phyloP scores from a whole-genome alignment of 2,888 invertebrate genomes.

The Hypsopygia costalis region DNA sequence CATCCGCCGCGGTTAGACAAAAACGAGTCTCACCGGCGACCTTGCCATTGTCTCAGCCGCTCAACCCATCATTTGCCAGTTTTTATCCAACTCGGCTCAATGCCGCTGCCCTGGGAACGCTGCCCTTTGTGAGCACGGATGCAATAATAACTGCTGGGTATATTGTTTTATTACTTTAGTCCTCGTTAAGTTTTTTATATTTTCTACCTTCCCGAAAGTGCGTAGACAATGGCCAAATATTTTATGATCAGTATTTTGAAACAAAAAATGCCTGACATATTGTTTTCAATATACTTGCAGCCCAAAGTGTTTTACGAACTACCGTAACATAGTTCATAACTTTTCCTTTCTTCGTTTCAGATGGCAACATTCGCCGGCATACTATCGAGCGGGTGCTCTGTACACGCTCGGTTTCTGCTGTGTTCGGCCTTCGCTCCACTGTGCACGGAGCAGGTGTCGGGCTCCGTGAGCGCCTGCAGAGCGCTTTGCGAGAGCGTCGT shows the following conservation, averaged over 20 bases:
- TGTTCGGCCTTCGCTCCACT: slow-evolving; percentile 95
- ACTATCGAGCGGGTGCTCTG: slow-evolving; percentile 89
- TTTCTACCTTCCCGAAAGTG: too few species aligned
- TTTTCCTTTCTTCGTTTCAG: slow-evolving; percentile 75
- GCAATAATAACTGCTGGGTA: neutral
- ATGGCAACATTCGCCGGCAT: slow-evolving; percentile 85
- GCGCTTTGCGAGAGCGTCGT: slow-evolving; percentile 90
- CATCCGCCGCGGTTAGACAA: slow-evolving; percentile 37
- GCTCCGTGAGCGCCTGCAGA: slow-evolving; percentile 92
- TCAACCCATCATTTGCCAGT: slow-evolving; percentile 18
- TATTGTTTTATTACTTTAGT: too few species aligned
- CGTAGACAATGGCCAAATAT: too few species aligned
- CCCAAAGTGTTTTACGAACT: too few species aligned
- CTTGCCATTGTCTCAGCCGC: slow-evolving; percentile 48
- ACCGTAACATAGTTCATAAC: too few species aligned
- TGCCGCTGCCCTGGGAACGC: slow-evolving; percentile 15
- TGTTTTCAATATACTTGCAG: too few species aligned
- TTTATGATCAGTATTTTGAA: too few species aligned
- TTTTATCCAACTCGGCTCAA: slow-evolving; percentile 11
- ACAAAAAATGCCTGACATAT: too few species aligned
- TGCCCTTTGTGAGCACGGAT: slow-evolving; percentile 11
- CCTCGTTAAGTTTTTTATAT: too few species aligned
- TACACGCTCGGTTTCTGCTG: slow-evolving; percentile 90
- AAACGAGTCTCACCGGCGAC: slow-evolving; percentile 45
- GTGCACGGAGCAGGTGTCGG: slow-evolving; percentile 92